These are phyloP conservation scores for Perizoma affinitatum DNA, from an alignment of 2,888 invertebrate genomes.

Conservation along the genomic window DNA sequence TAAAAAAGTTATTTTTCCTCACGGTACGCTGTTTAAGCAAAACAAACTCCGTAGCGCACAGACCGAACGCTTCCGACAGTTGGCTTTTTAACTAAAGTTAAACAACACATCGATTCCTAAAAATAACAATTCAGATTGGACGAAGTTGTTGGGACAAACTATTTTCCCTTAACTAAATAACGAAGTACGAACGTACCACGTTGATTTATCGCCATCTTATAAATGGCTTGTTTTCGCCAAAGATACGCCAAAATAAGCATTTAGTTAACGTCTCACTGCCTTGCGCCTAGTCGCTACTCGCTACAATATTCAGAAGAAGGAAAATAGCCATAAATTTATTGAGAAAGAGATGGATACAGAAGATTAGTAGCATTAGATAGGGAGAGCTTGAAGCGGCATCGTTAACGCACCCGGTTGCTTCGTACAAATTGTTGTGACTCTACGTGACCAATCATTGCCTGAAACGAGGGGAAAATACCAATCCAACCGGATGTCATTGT, in stretches of 20 bases:
- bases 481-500: conserved; percentile 9
- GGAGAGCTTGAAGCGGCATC: conserved; percentile 43
- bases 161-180: conserved; percentile 29
- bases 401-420: conserved; percentile 46
- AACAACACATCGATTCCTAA: no score
- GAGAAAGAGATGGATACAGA: conserved; percentile 52
- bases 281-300: conserved; percentile 49
- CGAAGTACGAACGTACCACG: conserved; percentile 36
- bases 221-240: conserved; percentile 74
- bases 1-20: no score
- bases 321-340: conserved; percentile 74
- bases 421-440: conserved; percentile 48
- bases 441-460: conserved; percentile 45
- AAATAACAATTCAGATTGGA: no score
- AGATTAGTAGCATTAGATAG: conserved; percentile 42
- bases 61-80: no score
- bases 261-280: conserved; percentile 62
- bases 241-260: conserved; percentile 70
- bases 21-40: no score
- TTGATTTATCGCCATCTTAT: conserved; percentile 67
- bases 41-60: no score
- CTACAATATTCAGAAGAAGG: conserved; percentile 65
- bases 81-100: no score
- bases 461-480: conserved; percentile 20
- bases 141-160: no score